These are phyloP conservation scores for Pipistrellus pygmaeus DNA, from an alignment of 2,797 vertebrate species.

Conservation along the genomic window DNA sequence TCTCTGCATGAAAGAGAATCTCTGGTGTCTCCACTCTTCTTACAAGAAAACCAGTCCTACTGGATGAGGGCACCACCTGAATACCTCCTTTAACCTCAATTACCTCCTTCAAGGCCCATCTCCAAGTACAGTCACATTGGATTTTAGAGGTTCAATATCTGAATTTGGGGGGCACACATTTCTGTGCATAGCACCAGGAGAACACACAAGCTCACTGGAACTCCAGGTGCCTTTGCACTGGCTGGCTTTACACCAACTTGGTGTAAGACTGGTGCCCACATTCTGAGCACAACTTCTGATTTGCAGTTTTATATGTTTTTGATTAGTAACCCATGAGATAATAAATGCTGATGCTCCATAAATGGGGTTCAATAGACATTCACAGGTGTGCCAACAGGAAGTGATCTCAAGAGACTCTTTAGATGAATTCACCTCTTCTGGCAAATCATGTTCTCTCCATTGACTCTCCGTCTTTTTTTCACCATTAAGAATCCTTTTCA, in stretches of 20 bases:
- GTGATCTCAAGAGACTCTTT: neutral
- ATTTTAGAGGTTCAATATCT: neutral
- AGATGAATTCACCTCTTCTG: neutral
- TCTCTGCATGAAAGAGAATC: neutral
- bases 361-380: neutral
- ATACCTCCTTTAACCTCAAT: neutral
- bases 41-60: neutral
- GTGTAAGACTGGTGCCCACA: neutral
- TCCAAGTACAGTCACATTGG: neutral
- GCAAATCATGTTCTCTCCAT: neutral
- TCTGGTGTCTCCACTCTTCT: neutral
- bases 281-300: conserved; percentile 35
- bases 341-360: neutral
- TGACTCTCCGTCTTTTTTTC: neutral
- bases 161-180: neutral
- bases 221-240: neutral
- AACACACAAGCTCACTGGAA: neutral
- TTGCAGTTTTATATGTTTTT: conserved; percentile 35
- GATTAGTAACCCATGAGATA: neutral
- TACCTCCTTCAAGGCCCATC: neutral
- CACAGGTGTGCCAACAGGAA: neutral
- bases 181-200: neutral
- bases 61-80: neutral
- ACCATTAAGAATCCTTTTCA: neutral
- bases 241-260: neutral